Evolutionary conservation across 1,140 invertebrate species (phyloP).

Genomic region (Drosophila rhopaloa): DNA sequence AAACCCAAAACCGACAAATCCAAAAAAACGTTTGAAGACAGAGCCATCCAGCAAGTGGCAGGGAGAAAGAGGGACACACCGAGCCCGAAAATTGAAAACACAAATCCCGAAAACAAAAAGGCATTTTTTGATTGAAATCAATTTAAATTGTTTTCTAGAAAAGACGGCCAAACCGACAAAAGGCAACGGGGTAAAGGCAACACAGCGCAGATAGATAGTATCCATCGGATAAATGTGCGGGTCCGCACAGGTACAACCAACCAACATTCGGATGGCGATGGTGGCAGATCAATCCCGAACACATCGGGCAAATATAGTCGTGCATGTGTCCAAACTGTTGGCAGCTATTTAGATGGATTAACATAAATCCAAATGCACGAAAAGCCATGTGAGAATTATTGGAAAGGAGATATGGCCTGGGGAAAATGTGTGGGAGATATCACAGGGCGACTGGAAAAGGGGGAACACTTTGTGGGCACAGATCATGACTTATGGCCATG

Average conservation of each 20-base stretch:
- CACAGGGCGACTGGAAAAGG: constrained; percentile 7
- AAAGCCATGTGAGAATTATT: constrained; percentile 72
- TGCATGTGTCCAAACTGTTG: constrained; percentile 72
- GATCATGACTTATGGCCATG: constrained; percentile 37
- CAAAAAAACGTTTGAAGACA: constrained; percentile 46
- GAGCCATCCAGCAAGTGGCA: constrained; percentile 66
- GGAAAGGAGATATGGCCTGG: constrained; percentile 8
- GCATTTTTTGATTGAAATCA: constrained; percentile 80
- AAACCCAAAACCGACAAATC: constrained; percentile 32
- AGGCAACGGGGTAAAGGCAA: constrained; percentile 35
- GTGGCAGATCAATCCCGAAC: constrained; percentile 45
- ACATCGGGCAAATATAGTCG: constrained; percentile 67
- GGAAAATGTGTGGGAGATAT: constrained; percentile 54
- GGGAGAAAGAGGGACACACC: constrained; percentile 32
- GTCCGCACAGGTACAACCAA: constrained; percentile 32
- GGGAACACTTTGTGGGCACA: not conserved
- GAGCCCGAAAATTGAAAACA: constrained; percentile 45
- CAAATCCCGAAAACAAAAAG: constrained; percentile 78
- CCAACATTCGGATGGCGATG: constrained; percentile 11
- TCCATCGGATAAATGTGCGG: constrained; percentile 66
- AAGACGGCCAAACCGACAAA: constrained; percentile 57
- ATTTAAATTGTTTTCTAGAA: constrained; percentile 84
- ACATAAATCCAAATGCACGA: constrained; percentile 61
- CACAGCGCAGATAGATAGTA: constrained; percentile 46
- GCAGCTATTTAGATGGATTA: constrained; percentile 80